A percentile compares a stretch with the other conserved stretches of the same genome.
These are phyloP conservation scores for Belonocnema kinseyi DNA, from an alignment of 1,140 invertebrate species.

Conservation along the genomic window DNA sequence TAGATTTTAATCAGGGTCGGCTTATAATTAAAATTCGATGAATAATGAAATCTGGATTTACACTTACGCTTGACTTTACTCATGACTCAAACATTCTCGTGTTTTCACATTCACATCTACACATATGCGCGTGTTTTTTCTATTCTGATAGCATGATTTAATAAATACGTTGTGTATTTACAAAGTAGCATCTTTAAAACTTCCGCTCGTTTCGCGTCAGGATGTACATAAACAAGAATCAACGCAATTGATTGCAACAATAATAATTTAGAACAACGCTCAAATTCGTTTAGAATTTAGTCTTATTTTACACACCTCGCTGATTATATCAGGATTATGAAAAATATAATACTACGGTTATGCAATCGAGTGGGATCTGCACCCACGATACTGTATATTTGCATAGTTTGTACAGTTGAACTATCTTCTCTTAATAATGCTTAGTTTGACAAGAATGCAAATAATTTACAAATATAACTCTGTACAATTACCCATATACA, in stretches of 20 bases:
- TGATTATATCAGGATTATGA: slow-evolving; percentile 71
- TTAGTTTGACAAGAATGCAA: slow-evolving; percentile 60
- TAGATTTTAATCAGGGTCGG: slow-evolving; percentile 18
- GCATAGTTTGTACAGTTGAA: slow-evolving; percentile 64
- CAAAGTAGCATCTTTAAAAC: slow-evolving; percentile 27
- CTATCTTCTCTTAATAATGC: slow-evolving; percentile 57
- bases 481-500: slow-evolving; percentile 64
- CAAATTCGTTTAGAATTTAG: slow-evolving; percentile 22
- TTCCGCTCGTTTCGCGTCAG: not conserved
- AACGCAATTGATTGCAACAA: slow-evolving; percentile 31
- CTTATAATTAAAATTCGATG: slow-evolving; percentile 7
- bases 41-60: slow-evolving; percentile 13
- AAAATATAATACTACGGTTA: slow-evolving; percentile 75
- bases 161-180: slow-evolving; percentile 30
- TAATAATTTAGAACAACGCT: slow-evolving; percentile 29
- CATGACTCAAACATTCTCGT: not conserved
- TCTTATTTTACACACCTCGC: slow-evolving; percentile 30
- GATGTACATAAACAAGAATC: slow-evolving; percentile 26
- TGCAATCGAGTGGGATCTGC: slow-evolving; percentile 66
- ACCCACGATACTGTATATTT: slow-evolving; percentile 47
- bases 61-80: not conserved
- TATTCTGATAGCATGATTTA: slow-evolving; percentile 25
- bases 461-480: slow-evolving; percentile 66
- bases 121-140: not conserved
- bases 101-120: slow-evolving; percentile 17